phyloP scores from a whole-genome alignment of 2,797 vertebrate species.

The Jordanella pulchra region DNA sequence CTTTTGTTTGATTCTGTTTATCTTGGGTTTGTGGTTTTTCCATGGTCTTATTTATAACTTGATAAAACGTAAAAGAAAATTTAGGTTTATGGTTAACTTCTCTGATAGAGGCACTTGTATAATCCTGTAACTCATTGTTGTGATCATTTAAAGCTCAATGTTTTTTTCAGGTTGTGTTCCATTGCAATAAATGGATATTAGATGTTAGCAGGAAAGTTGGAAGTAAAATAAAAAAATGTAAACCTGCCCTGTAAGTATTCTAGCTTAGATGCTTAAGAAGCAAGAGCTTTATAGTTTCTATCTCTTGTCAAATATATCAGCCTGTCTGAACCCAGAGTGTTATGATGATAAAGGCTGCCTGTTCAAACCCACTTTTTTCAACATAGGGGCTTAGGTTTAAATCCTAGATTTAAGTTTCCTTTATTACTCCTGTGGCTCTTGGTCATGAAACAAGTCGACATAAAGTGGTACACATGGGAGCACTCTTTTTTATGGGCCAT shows the following conservation, averaged over 20 bases:
- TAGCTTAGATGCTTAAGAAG: not conserved
- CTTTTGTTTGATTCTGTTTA: too few relatives aligned
- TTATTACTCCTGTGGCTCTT: not conserved
- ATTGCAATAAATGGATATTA: not conserved
- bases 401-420: not conserved
- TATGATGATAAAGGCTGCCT: not conserved
- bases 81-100: not conserved
- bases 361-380: not conserved
- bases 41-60: too few relatives aligned
- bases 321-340: not conserved
- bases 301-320: not conserved
- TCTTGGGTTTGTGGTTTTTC: too few relatives aligned
- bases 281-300: not conserved
- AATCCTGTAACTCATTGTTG: not conserved
- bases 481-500: not conserved
- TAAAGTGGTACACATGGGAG: not conserved
- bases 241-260: not conserved
- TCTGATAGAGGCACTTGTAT: not conserved
- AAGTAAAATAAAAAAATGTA: not conserved
- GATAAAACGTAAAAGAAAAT: too few relatives aligned
- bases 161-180: not conserved
- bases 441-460: conserved; percentile 5
- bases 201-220: not conserved
- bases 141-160: not conserved
- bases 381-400: not conserved